Evolutionary conservation across 2,888 invertebrate species (phyloP), one percentile per base, ranked within the genome.

Genomic region (Chaetoderma sp.): DNA sequence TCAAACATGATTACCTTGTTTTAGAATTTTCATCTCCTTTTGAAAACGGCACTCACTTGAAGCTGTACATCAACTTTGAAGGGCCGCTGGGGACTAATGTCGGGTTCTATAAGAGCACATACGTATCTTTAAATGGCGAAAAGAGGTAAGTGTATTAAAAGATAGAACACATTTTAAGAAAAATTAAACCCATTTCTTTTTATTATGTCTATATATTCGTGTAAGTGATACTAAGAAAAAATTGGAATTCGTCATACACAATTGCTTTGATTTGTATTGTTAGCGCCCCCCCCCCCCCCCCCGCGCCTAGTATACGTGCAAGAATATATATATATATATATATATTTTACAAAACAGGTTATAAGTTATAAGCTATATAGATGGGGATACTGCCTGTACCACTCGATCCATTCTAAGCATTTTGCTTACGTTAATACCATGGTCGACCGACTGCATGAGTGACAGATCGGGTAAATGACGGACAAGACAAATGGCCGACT

Each of bases 41-140:
- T 2, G 39, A 42, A 3, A 74, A 73, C 0, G 83, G 75, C 2
- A 64, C 64, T 1, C 66, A 55, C 10, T 76, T 80, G 21, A 52
- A 86, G 16, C 81, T 93, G 16, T 80, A 85, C 45, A 88, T 93
- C 49, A 85, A 90, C 39, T 94, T 91, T 78, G 85, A 86, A 67
- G 93, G 93, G 0, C 88, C 89, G 68, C 88, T 93, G 81, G 90
- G 89, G 28, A 88, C 90, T 71, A 91, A 93, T 77, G 90, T 92
- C 61, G 93, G 93, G 4, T 89, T 93, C 62, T 94, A 93, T 83
- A 89, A 89, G 72, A 93, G 93, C 65, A 88, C 87, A 5, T 91
- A 93, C 70, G 66, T 77, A 56, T 78, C 78, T 2, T 52, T 65
- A 4, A 83, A 81, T 1, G 77, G 76, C 1, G 60, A 78, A 57